Evolutionary conservation across 2,113 vertebrate species (phyloP), one percentile per base, ranked within the genome.

Genomic region (Periophthalmus modestus): DNA sequence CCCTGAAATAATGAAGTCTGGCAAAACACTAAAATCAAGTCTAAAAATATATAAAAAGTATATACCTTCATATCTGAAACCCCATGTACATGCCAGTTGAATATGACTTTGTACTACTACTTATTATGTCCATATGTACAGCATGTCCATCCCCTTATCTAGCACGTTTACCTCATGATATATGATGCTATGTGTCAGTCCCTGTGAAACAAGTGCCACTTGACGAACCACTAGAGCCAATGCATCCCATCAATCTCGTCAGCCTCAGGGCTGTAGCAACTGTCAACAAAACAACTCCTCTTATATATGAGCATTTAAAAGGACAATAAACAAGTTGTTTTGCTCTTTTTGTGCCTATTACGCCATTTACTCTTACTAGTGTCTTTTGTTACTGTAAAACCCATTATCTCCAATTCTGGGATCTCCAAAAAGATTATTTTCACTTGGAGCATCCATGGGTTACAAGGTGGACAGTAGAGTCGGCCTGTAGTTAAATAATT

Each of bases 401-500:
- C 6, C 24, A 18, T 34, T 52, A 11, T 66, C 34, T 11, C 34
- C 52, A 18, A 57, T 50, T 50, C n/a, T 55, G 19, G 63, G 16
- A 9, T 33, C 50, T 14, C 24, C 39, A 47, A 7, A 36, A 47
- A 5, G 55, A 36, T 71, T 75, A 28, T 34, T 39, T 47, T 61
- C 66, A 28, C 71, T 74, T 6, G 5, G 50, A 74, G 52, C 73
- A 70, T 69, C 63, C 61, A 75, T 75, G 52, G 71, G 82, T 81
- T 67, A 61, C 77, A 67, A 86, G 66, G 73, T 80, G 68, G 73
- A 85, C 80, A 81, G 89, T 73, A 83, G 84, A 84, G 88, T 83
- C 73, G 82, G 85, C 69, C 69, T n/a, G 52, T 36, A 23, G 55
- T 58, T 93, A 85, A 93, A 91, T 93, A 86, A 91, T 93, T 90